Conservation (phyloP, 2,113 vertebrate species). For the Salminus brasiliensis region DNA sequence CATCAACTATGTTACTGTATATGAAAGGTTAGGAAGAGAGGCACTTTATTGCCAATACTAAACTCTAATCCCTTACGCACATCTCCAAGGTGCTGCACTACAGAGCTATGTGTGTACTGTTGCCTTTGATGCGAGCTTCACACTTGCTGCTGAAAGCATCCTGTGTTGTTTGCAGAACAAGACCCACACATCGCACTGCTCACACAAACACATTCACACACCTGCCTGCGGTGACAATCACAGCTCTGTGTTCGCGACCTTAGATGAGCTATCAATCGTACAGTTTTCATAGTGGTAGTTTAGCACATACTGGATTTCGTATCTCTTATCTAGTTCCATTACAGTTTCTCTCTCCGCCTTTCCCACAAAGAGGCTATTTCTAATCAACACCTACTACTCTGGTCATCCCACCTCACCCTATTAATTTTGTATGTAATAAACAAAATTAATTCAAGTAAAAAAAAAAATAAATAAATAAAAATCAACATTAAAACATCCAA, state of each 20-base stretch:
- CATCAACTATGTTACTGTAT: no score
- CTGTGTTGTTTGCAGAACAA: slow-evolving; percentile 10
- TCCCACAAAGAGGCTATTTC: background rate
- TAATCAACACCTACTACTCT: no score
- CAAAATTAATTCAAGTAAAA: no score
- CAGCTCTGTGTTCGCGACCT: slow-evolving; percentile 13
- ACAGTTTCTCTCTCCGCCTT: background rate
- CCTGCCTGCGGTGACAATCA: slow-evolving; percentile 5
- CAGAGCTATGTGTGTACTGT: background rate
- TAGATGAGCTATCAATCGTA: background rate
- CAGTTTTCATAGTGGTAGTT: no score
- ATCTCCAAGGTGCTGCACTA: background rate
- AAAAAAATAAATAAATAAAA: no score
- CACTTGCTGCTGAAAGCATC: slow-evolving; percentile 7
- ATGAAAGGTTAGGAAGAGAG: no score
- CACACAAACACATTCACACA: background rate
- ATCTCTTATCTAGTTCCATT: background rate
- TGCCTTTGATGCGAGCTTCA: background rate
- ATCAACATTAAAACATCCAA: no score
- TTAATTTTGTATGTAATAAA: no score
- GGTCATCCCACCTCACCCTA: no score
- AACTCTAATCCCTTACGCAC: no score
- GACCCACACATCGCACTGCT: background rate
- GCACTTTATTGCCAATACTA: no score
- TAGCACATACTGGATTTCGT: background rate